Evolutionary conservation across 2,113 vertebrate species (phyloP), one percentile per base, ranked within the genome.

Genomic region (Ramphastos sulfuratus): DNA sequence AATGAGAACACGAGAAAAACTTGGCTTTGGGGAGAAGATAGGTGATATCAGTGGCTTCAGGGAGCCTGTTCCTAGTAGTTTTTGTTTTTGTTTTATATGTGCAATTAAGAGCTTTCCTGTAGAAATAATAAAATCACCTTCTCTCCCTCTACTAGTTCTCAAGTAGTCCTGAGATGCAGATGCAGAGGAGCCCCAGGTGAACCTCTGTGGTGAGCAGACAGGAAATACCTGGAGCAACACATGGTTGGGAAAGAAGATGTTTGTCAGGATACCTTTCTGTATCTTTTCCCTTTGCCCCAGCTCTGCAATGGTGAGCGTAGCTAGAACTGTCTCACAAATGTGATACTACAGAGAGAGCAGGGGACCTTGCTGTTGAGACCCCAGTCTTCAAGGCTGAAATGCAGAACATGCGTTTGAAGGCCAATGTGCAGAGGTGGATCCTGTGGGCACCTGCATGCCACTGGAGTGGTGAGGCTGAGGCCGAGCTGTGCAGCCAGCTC

Each of bases 381-480:
- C 66, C 39, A 4, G 35, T 37, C 52, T 39, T 90, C 39, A 37
- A 37, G 63, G 69, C 63, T 5, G 4, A 58, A 70, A 74, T 23
- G 13, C 80, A 71, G 19, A 33, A 23, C 14, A 7, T 10, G 10
- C 6, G 0, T 46, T 44, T 7, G 42, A 50, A 74, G 61, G 24
- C 5, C 35, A 59, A 2, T 2, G 1, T 6, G 30, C 28, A 63
- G 69, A 55, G 48, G 19, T 76, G 69, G 55, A 10, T 82, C 27
- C 35, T 52, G 2, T 0, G 1, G 18, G 24, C 1, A 1, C 35
- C 15, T 58, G 44, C 0, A 3, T 44, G 54, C 66, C 27, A 23
- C 66, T 74, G 79, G 27, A 44, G 58, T 0, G 0, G 4, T 0
- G 4, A 37, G 60, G 35, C 46, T 16, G 31, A 44, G 48, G 24